These are phyloP conservation scores for Leptinotarsa rubiginosa DNA, from an alignment of 2,888 invertebrate genomes.

Conservation along the genomic window DNA sequence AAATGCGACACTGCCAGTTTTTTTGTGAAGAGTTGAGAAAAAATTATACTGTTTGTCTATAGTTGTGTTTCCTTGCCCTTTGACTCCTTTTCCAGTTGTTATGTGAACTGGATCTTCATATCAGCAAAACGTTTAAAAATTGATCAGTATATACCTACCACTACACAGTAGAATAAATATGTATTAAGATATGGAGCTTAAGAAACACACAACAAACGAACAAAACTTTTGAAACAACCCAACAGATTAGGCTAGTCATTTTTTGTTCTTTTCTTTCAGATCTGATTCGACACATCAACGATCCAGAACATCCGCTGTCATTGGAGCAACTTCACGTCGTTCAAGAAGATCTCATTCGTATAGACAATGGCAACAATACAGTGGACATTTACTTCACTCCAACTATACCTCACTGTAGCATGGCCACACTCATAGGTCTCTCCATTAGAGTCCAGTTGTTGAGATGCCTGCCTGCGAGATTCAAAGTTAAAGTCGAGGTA, in stretches of 20 bases:
- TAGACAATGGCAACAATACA: constrained; percentile 78
- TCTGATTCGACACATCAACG: constrained; percentile 92
- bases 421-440: constrained; percentile 95
- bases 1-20: too few species aligned
- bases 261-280: constrained; percentile 69
- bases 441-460: constrained; percentile 93
- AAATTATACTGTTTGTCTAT: too few species aligned
- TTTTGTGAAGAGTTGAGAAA: too few species aligned
- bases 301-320: constrained; percentile 97
- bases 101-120: too few species aligned
- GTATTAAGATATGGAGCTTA: too few species aligned
- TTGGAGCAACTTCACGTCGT: constrained; percentile 95
- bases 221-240: not conserved
- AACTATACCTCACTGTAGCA: constrained; percentile 98
- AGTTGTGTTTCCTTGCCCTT: too few species aligned
- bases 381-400: constrained; percentile 91
- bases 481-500: constrained; percentile 86
- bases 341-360: constrained; percentile 82
- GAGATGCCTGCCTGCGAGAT: constrained; percentile 83
- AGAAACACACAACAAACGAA: not conserved
- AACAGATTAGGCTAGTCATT: not conserved
- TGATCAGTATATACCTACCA: too few species aligned
- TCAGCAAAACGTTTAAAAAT: too few species aligned
- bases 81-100: too few species aligned
- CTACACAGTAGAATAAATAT: too few species aligned